Evolutionary conservation across 2,888 invertebrate genomes (phyloP).

Genomic region (Gymnocheta viridis): DNA sequence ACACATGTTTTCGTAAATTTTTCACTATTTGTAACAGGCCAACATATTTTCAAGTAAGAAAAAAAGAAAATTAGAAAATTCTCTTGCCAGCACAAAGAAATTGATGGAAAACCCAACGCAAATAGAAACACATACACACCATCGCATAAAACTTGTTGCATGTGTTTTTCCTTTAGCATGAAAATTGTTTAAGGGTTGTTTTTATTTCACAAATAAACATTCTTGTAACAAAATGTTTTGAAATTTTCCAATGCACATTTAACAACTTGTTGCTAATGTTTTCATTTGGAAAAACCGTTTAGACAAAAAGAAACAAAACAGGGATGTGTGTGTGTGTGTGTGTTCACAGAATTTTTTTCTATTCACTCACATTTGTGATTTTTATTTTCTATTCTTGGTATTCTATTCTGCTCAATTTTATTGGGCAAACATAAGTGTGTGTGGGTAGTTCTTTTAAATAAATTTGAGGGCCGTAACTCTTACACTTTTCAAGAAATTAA

Average conservation of each 20-base stretch:
- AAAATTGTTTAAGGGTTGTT: conserved; percentile 50
- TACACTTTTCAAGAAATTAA: too few relatives aligned
- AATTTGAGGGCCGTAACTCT: too few relatives aligned
- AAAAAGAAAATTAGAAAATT: conserved; percentile 45
- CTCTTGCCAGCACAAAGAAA: conserved; percentile 13
- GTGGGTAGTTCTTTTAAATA: not conserved
- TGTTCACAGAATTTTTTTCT: not conserved
- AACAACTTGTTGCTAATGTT: conserved; percentile 18
- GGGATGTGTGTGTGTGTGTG: not conserved
- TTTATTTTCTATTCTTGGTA: not conserved
- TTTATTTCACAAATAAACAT: not conserved
- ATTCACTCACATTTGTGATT: not conserved
- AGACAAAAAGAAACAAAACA: not conserved
- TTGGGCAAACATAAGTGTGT: not conserved
- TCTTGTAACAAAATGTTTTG: not conserved
- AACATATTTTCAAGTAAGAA: conserved; percentile 29
- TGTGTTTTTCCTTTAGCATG: conserved; percentile 5
- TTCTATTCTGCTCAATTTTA: not conserved
- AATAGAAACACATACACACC: not conserved
- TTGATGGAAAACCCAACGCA: conserved; percentile 27
- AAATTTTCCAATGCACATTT: not conserved
- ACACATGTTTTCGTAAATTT: conserved; percentile 64
- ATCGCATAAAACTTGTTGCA: conserved; percentile 6
- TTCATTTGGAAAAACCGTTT: not conserved
- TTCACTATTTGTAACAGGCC: conserved; percentile 59